Base-by-base conservation (phyloP, 2,888 invertebrate species). In the Terebella lapidaria region DNA sequence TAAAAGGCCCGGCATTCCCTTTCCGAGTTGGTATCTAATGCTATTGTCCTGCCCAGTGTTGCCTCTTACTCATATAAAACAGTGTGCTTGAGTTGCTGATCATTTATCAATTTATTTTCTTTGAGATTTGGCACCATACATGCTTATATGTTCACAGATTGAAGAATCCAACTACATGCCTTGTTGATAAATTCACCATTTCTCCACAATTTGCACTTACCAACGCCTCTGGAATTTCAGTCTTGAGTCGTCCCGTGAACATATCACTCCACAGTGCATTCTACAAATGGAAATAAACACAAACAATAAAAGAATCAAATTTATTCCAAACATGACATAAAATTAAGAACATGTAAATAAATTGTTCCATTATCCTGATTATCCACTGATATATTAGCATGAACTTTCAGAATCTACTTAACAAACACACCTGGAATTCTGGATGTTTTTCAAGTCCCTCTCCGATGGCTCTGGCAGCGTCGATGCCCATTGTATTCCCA, bases 241-340 rank as follows among this genome's bases (percentile, higher is more conserved):
- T 86, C 81, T 95, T 97, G 82, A 93, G 86, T 54, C 99, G 84
- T 0, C 96, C 92, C 0, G 97, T 97, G 78, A 99, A 99, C 86
- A 99, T 88, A 75, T 99, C 96, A 62, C 93, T 94, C 91, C 95
- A 96, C 58, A 91, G 81, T 0, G 94, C 94, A 74, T 88, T 74
- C 80, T 83, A 71, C 15, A 77, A 72, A 5, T 5, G 35, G 3
- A 15, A 55, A 35, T 5, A 15, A 35, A 55, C 20, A 35, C 22
- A 53, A 10, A 15, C 5, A 53, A 27, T 20, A 10, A 35, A 10
- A 15, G 42, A 53, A n/a, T 20, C 5, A 57, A 25, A 57, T 54
- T 57, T 26, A 25, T 57, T 15, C 22, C 27, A 4, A 55, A 30
- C 3, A 4, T 3, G 18, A 15, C 20, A 20, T 5, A 26, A 26